phyloP scores from a whole-genome alignment of 2,888 invertebrate genomes.

The Tipula vernalis region DNA sequence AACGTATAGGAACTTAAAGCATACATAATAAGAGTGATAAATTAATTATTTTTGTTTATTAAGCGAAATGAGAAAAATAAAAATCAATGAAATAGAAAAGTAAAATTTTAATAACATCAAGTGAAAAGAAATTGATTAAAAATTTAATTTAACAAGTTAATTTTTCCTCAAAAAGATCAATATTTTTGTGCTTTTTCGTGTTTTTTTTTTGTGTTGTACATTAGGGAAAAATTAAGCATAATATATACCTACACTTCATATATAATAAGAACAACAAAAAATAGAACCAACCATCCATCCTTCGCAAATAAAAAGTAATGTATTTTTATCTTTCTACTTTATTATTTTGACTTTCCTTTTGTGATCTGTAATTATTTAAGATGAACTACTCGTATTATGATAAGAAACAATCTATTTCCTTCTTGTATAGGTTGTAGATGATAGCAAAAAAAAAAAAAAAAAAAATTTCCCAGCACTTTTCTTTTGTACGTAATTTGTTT shows the following conservation, averaged over 20 bases:
- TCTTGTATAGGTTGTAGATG: background rate
- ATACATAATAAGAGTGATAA: background rate
- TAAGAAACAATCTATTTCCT: background rate
- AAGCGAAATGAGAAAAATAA: background rate
- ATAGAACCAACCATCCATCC: background rate
- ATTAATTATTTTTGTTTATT: background rate
- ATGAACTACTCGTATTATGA: background rate
- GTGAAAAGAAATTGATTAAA: background rate
- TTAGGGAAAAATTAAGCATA: background rate
- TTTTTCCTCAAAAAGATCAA: background rate
- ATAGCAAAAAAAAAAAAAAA: background rate
- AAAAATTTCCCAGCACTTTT: background rate
- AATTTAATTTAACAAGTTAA: background rate
- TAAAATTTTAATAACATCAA: background rate
- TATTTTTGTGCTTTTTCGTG: background rate
- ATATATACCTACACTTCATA: background rate
- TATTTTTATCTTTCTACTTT: background rate
- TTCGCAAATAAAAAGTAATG: background rate
- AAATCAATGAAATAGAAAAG: background rate
- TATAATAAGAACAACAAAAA: too few relatives aligned
- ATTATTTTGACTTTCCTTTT: background rate
- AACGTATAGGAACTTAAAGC: background rate
- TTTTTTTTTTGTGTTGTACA: background rate
- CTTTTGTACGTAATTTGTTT: background rate
- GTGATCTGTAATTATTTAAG: conserved; percentile 1